A percentile compares a stretch with the other conserved stretches of the same genome.
Conservation (phyloP, 2,888 invertebrate genomes). For the Phasia obesa region DNA sequence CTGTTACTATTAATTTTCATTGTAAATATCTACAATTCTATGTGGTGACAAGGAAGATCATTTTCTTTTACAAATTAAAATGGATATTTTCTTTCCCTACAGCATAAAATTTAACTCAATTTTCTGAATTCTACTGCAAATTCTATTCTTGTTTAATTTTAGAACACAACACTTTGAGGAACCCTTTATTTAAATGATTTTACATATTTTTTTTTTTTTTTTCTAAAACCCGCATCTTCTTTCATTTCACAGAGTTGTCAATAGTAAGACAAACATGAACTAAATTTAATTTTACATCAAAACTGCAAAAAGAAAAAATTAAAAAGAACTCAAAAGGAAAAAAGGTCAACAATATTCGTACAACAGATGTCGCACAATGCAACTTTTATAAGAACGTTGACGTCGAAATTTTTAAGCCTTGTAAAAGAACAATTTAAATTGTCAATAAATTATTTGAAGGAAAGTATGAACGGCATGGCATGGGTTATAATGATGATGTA, state of each 20-base stretch:
- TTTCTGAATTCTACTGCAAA: not conserved
- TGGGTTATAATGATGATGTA: not conserved
- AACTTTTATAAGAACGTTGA: conserved; percentile 14
- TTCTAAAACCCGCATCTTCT: conserved; percentile 14
- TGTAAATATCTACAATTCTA: too few relatives aligned
- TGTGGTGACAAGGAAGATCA: too few relatives aligned
- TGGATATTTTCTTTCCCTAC: too few relatives aligned
- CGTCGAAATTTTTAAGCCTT: conserved; percentile 21
- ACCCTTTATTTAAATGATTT: not conserved
- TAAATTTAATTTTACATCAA: conserved; percentile 62
- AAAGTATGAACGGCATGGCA: not conserved
- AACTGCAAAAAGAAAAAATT: conserved; percentile 27
- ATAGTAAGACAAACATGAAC: conserved; percentile 61
- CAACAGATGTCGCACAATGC: conserved; percentile 56
- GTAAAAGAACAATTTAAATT: conserved; percentile 40
- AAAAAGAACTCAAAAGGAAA: conserved; percentile 8
- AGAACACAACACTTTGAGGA: not conserved
- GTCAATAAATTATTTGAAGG: conserved; percentile 21
- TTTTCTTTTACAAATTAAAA: too few relatives aligned
- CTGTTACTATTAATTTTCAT: too few relatives aligned
- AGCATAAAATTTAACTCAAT: too few relatives aligned
- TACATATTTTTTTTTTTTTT: conserved; percentile 2
- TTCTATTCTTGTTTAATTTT: not conserved
- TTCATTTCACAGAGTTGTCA: conserved; percentile 61
- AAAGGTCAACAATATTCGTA: conserved; percentile 59